Evolutionary conservation across 2,888 invertebrate genomes (phyloP).

Genomic region (Amphipyra berbera): DNA sequence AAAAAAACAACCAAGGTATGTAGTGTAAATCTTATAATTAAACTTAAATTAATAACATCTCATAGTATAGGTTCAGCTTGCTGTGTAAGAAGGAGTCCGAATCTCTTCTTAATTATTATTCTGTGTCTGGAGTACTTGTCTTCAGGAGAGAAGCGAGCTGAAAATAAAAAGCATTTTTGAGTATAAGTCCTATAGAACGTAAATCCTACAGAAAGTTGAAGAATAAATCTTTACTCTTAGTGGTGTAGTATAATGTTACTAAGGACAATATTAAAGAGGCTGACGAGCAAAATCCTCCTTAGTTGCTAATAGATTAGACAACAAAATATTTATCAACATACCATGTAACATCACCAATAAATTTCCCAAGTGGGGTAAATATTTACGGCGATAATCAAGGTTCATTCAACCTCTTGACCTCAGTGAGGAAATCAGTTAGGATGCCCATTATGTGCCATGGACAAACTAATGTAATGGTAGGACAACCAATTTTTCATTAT

Average conservation of each 20-base stretch:
- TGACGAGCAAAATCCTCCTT: too few species aligned
- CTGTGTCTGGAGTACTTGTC: slow-evolving; percentile 97
- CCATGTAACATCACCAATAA: too few species aligned
- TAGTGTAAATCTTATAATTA: slow-evolving; percentile 37
- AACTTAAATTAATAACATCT: slow-evolving; percentile 35
- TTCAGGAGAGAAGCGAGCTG: slow-evolving; percentile 98
- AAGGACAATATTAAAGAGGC: not conserved
- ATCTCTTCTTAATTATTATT: slow-evolving; percentile 96
- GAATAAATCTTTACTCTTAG: not conserved
- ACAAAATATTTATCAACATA: too few species aligned
- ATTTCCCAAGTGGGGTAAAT: too few species aligned
- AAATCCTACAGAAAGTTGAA: not conserved
- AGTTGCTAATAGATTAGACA: too few species aligned
- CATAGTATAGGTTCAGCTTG: slow-evolving; percentile 91
- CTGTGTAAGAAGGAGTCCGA: slow-evolving; percentile 96
- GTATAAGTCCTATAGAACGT: not conserved
- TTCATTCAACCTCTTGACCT: too few species aligned
- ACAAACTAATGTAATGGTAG: too few species aligned
- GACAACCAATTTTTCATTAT: not conserved
- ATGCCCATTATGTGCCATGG: too few species aligned
- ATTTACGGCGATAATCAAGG: too few species aligned
- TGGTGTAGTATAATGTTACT: not conserved
- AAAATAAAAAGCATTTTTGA: slow-evolving; percentile 65
- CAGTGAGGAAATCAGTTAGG: too few species aligned
- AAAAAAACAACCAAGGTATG: slow-evolving; percentile 25